phyloP scores from a whole-genome alignment of 2,113 vertebrate species.

The Lagopus leucura region DNA sequence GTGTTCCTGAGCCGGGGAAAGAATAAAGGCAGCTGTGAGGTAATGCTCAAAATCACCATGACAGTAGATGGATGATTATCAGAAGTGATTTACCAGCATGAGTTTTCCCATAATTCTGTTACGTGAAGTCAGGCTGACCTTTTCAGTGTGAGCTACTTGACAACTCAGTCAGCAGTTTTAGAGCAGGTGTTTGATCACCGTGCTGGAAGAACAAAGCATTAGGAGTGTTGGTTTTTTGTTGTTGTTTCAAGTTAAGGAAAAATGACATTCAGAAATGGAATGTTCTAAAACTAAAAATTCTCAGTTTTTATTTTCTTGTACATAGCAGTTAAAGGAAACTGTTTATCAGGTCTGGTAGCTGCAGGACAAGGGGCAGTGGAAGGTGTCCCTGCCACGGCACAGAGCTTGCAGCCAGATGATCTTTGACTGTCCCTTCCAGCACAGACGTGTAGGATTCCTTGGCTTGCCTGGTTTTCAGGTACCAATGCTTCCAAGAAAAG shows the following conservation, averaged over 20 bases:
- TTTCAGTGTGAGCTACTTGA: constrained; percentile 27
- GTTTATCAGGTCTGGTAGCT: background rate
- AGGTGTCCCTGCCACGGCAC: background rate
- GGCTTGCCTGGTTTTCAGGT: constrained; percentile 42
- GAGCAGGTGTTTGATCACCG: background rate
- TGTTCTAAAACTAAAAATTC: constrained; percentile 35
- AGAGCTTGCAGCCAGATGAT: background rate
- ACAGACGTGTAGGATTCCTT: background rate
- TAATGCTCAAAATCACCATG: background rate
- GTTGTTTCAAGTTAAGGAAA: background rate
- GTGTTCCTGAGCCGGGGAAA: background rate
- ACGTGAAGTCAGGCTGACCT: constrained; percentile 32
- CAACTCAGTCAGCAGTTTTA: constrained; percentile 5
- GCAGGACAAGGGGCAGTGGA: background rate
- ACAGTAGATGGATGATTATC: background rate
- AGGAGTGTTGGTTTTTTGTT: background rate
- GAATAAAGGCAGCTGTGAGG: constrained; percentile 10
- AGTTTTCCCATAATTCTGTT: constrained; percentile 46
- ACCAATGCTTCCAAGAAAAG: constrained; percentile 55
- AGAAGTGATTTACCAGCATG: background rate
- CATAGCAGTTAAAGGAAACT: background rate
- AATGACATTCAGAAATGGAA: background rate
- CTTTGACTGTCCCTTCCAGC: background rate
- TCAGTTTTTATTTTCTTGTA: background rate
- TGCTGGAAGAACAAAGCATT: background rate